A percentile compares a stretch with the other conserved stretches of the same genome.
These are phyloP conservation scores for Microctenopoma lineatum DNA, from an alignment of 2,797 vertebrate species.

Conservation along the genomic window DNA sequence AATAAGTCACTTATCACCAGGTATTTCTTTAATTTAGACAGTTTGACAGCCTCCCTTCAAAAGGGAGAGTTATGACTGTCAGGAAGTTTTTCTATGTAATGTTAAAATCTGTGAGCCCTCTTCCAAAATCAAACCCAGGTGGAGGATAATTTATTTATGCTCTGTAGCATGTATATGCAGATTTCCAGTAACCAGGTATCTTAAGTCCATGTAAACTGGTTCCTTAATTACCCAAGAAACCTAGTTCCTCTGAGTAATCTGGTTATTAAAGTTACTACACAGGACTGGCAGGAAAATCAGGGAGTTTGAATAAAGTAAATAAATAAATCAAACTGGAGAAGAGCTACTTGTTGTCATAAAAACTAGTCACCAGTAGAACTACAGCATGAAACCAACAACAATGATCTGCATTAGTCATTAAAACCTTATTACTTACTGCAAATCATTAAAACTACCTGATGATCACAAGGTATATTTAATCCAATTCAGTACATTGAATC, in stretches of 20 bases:
- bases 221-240: too few species aligned
- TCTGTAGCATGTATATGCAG: neutral
- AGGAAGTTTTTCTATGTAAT: too few species aligned
- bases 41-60: too few species aligned
- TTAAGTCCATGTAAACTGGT: neutral
- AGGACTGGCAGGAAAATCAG: neutral
- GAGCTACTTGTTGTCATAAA: neutral
- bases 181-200: too few species aligned
- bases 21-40: too few species aligned
- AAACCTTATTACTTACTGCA: neutral
- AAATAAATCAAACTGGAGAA: neutral
- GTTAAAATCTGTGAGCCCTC: too few species aligned
- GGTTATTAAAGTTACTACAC: neutral
- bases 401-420: neutral
- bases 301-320: neutral
- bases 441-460: conserved; percentile 5
- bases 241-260: too few species aligned
- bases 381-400: neutral
- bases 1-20: too few species aligned
- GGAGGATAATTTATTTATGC: too few species aligned
- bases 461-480: neutral
- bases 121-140: too few species aligned
- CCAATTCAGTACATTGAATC: neutral
- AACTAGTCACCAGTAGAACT: neutral
- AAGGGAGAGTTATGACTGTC: too few species aligned